phyloP scores from a whole-genome alignment of 1,140 invertebrate genomes.

The Ips typographus region DNA sequence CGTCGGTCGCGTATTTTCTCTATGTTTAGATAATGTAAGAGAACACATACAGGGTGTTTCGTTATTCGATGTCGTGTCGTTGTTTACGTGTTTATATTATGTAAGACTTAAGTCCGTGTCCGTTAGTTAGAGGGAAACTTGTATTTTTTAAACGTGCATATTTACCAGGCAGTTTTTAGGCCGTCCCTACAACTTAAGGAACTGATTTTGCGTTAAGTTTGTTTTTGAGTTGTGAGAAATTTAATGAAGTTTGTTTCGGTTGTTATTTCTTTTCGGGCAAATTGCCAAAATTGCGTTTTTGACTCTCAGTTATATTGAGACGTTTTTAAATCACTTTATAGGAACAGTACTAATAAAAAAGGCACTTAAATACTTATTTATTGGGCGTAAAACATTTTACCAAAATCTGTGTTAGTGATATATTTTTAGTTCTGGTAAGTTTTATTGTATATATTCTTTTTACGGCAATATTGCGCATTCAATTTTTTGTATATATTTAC shows the following conservation, averaged over 20 bases:
- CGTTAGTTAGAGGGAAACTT: slow-evolving; percentile 4
- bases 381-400: background rate
- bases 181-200: background rate
- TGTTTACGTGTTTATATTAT: slow-evolving; percentile 5
- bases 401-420: slow-evolving; percentile 9
- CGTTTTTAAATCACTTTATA: background rate
- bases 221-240: background rate
- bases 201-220: background rate
- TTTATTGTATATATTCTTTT: slow-evolving; percentile 9
- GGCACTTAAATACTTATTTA: slow-evolving; percentile 6
- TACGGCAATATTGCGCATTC: slow-evolving; percentile 2
- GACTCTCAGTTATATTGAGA: background rate
- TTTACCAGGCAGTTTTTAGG: background rate
- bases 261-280: background rate
- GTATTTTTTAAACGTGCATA: background rate
- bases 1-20: too few species aligned
- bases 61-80: slow-evolving; percentile 5
- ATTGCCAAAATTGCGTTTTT: background rate
- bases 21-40: background rate
- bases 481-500: background rate
- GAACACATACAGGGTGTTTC: slow-evolving; percentile 1
- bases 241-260: background rate
- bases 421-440: background rate
- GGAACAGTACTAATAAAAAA: background rate
- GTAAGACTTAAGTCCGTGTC: background rate